These are phyloP conservation scores for Linyphia triangularis DNA, from an alignment of 2,888 invertebrate genomes.

Conservation along the genomic window DNA sequence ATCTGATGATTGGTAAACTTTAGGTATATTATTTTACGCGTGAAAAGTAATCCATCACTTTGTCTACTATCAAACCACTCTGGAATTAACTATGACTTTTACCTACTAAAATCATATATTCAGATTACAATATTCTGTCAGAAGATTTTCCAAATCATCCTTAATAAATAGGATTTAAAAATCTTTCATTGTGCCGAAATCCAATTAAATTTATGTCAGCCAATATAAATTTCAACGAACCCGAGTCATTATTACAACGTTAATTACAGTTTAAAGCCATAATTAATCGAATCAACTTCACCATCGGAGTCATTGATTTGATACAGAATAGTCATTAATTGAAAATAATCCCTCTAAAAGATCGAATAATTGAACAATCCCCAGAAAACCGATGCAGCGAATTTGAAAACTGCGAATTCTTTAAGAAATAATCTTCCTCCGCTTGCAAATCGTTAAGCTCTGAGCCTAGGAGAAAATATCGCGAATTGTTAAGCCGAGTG, in stretches of 20 bases:
- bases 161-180: no score
- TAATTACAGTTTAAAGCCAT: background rate
- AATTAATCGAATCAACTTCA: background rate
- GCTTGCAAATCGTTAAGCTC: background rate
- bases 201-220: background rate
- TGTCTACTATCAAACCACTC: no score
- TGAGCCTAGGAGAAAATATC: slow-evolving; percentile 12
- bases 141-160: no score
- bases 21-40: no score
- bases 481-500: slow-evolving; percentile 37
- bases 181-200: no score
- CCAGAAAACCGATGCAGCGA: background rate
- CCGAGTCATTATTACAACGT: background rate
- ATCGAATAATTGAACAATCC: background rate
- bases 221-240: background rate
- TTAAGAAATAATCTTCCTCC: slow-evolving; percentile 2
- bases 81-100: no score
- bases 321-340: background rate
- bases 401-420: background rate
- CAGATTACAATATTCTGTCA: no score
- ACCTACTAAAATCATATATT: no score
- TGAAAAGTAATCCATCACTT: no score
- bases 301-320: background rate
- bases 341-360: background rate
- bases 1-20: no score